A percentile compares a stretch with the other conserved stretches of the same genome.
phyloP scores from a whole-genome alignment of 2,888 invertebrate genomes.

The Caenorhabditis parvicauda region DNA sequence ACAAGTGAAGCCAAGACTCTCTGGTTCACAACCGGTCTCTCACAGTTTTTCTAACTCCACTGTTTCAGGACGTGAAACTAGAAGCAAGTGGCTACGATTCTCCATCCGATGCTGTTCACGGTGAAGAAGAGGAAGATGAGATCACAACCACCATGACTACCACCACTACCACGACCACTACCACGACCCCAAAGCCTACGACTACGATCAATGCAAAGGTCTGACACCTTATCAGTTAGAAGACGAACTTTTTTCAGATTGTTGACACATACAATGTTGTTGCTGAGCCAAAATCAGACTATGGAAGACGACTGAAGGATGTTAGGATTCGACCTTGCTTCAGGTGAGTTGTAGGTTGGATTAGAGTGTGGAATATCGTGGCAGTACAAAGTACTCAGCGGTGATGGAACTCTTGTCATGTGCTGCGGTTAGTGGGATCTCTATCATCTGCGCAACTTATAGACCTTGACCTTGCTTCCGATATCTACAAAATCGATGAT shows the following conservation, averaged over 20 bases:
- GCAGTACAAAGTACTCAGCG: no score
- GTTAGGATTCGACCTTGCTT: slow-evolving; percentile 34
- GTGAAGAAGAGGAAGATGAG: slow-evolving; percentile 15
- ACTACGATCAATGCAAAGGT: slow-evolving; percentile 19
- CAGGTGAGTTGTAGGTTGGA: slow-evolving; percentile 14
- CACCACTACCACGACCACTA: slow-evolving; percentile 16
- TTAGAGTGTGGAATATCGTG: no score
- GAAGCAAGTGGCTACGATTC: slow-evolving; percentile 40
- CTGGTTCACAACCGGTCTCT: no score
- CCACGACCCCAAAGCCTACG: slow-evolving; percentile 12
- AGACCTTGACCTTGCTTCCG: no score
- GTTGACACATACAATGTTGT: slow-evolving; percentile 35
- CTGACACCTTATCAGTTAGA: background rate
- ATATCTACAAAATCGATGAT: no score
- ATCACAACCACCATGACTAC: slow-evolving; percentile 11
- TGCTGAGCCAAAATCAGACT: slow-evolving; percentile 21
- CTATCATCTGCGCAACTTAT: no score
- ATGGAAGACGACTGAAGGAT: slow-evolving; percentile 35
- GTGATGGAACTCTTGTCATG: no score
- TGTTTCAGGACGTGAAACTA: slow-evolving; percentile 10
- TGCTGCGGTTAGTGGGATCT: no score
- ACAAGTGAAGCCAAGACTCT: no score
- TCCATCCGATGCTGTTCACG: slow-evolving; percentile 28
- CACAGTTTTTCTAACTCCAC: no score
- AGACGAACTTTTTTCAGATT: background rate